These are phyloP conservation scores for Cephus nigrinus DNA, from an alignment of 2,888 invertebrate species.

Conservation along the genomic window DNA sequence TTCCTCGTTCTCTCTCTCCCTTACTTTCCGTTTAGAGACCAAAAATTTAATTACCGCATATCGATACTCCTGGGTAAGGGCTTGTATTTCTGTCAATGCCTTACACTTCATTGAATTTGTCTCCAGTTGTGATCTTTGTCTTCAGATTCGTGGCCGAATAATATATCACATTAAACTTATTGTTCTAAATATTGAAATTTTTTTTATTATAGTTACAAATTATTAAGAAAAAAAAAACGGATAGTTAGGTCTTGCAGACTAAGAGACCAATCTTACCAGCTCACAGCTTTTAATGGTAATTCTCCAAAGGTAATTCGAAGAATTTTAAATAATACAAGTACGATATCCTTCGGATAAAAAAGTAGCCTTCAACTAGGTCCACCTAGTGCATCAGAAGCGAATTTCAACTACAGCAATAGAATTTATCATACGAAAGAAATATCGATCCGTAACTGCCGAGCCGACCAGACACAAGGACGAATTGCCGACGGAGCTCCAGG, in stretches of 20 bases:
- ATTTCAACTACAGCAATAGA: background rate
- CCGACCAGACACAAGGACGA: background rate
- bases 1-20: background rate
- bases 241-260: background rate
- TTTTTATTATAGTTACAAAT: background rate
- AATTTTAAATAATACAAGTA: background rate
- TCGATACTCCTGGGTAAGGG: background rate
- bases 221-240: background rate
- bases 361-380: background rate
- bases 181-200: background rate
- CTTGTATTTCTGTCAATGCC: background rate
- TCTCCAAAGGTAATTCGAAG: background rate
- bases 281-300: background rate
- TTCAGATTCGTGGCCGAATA: no score
- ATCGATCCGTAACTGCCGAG: slow-evolving; percentile 1
- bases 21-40: background rate
- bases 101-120: background rate
- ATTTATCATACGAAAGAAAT: background rate
- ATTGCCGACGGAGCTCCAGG: slow-evolving; percentile 3
- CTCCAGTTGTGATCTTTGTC: background rate
- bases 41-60: slow-evolving; percentile 1
- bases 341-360: background rate
- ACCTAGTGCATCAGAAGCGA: background rate
- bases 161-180: background rate
- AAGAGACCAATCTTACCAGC: background rate